phyloP scores from a whole-genome alignment of 2,113 vertebrate genomes.

The Struthio camelus region DNA sequence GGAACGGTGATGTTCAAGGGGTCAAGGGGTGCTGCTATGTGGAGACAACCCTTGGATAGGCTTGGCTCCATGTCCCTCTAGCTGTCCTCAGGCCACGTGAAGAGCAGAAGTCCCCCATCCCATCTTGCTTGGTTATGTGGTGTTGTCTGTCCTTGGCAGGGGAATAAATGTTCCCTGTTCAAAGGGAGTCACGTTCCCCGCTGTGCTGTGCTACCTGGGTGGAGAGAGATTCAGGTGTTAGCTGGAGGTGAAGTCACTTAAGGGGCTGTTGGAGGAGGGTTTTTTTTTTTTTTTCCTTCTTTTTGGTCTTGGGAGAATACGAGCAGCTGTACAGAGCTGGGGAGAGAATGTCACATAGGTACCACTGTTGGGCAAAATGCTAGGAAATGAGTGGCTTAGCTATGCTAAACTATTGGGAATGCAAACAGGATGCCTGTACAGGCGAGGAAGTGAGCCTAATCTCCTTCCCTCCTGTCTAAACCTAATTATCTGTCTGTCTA shows the following conservation, averaged over 20 bases:
- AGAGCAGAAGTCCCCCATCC: background rate
- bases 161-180: background rate
- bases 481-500: background rate
- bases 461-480: background rate
- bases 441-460: background rate
- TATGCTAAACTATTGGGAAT: background rate
- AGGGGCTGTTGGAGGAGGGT: rapidly evolving
- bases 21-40: background rate
- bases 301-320: rapidly evolving
- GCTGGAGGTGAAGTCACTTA: background rate
- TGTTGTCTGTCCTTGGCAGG: background rate
- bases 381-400: background rate
- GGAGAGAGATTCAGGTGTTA: background rate
- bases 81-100: background rate
- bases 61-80: background rate
- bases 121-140: background rate
- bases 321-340: background rate
- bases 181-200: background rate
- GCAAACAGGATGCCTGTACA: rapidly evolving
- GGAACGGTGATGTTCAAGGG: background rate
- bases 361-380: background rate
- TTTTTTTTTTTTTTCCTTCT: background rate
- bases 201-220: background rate
- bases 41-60: background rate
- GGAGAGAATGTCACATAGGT: background rate